Percentiles rank a stretch among this genome's conserved stretches.
Conservation (phyloP, 2,797 vertebrate genomes). For the Anisognathus igniventris region DNA sequence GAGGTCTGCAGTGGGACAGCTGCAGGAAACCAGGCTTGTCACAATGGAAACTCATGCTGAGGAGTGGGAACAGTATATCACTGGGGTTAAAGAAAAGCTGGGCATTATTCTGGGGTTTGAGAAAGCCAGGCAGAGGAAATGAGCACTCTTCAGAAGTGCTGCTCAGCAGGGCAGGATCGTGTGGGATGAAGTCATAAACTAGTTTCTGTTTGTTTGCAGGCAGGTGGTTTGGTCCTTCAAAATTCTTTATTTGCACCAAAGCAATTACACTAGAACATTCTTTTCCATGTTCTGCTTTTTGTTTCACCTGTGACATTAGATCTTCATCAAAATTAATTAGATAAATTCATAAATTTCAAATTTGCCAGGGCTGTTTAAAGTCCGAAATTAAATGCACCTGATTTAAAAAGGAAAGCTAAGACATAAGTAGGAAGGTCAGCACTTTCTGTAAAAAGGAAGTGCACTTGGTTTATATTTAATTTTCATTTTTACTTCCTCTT, state of each 20-base stretch:
- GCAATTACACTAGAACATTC: background rate
- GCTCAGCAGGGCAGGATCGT: background rate
- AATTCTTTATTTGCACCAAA: background rate
- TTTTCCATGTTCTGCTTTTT: background rate
- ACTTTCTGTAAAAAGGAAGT: background rate
- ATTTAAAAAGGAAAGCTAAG: background rate
- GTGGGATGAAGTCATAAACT: background rate
- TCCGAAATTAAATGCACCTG: background rate
- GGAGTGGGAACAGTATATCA: background rate
- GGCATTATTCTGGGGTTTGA: background rate
- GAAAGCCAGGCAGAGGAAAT: background rate
- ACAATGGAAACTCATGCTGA: background rate
- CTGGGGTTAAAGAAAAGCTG: background rate
- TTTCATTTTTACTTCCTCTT: background rate
- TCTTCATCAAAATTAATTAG: background rate
- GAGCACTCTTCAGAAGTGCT: background rate
- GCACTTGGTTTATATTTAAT: background rate
- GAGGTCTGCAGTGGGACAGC: background rate
- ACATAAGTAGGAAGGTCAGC: background rate
- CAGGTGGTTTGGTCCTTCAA: background rate
- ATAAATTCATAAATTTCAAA: background rate
- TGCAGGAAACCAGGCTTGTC: background rate
- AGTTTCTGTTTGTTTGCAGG: background rate
- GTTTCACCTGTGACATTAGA: background rate
- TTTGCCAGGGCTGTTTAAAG: background rate